These are phyloP conservation scores for Ctenoplectra terminalis DNA, from an alignment of 1,140 invertebrate species.

Conservation along the genomic window DNA sequence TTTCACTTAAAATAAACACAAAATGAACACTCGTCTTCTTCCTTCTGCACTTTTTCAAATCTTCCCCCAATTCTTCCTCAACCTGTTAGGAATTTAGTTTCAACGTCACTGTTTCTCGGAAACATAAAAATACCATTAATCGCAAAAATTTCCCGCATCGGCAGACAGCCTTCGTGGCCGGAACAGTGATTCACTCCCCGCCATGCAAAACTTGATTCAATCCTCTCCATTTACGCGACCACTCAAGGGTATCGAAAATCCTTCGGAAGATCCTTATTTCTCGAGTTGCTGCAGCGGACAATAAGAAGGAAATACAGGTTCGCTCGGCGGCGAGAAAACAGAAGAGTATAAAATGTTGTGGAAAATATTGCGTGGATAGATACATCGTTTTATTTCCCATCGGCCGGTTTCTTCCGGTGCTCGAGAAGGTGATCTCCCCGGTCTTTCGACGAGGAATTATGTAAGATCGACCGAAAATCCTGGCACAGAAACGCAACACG, in stretches of 20 bases:
- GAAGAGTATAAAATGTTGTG: neutral
- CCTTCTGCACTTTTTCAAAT: too few relatives aligned
- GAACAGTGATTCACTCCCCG: neutral
- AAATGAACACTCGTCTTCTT: too few relatives aligned
- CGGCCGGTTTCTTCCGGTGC: neutral
- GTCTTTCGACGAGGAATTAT: conserved; percentile 60
- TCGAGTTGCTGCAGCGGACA: neutral
- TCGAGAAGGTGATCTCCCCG: neutral
- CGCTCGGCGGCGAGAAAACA: neutral
- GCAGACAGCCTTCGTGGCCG: neutral
- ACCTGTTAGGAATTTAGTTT: too few relatives aligned
- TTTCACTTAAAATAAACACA: too few relatives aligned
- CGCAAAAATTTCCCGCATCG: neutral
- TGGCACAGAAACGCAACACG: conserved; percentile 6
- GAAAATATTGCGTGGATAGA: neutral
- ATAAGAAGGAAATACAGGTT: neutral
- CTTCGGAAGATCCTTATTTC: neutral
- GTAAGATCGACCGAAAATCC: conserved; percentile 72
- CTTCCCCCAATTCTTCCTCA: too few relatives aligned
- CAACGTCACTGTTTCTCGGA: too few relatives aligned
- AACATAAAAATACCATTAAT: too few relatives aligned
- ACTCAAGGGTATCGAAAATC: neutral
- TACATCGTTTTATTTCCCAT: neutral
- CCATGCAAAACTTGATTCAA: too few relatives aligned
- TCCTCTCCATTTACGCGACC: neutral